Evolutionary conservation across 2,797 vertebrate species (phyloP).

Genomic region (Dromococcyx pavoninus): DNA sequence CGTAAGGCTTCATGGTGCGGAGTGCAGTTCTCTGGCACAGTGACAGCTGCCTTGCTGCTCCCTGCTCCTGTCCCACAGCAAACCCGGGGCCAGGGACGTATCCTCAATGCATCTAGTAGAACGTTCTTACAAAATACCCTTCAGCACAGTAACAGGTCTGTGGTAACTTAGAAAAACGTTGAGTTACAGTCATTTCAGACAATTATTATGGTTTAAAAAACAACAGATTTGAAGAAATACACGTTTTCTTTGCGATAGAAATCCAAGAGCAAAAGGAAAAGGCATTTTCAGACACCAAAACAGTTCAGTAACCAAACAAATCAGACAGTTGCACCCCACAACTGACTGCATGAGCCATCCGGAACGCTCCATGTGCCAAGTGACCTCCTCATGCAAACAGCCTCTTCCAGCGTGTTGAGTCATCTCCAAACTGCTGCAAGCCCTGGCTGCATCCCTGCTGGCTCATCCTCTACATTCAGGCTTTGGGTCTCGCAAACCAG

Average conservation of each 20-base stretch:
- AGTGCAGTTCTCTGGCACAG: neutral
- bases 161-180: neutral
- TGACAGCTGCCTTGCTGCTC: neutral
- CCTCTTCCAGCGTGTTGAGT: neutral
- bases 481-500: neutral
- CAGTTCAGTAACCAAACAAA: neutral
- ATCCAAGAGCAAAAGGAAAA: neutral
- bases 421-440: slow-evolving; percentile 21
- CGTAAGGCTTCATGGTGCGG: slow-evolving; percentile 27
- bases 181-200: slow-evolving; percentile 19
- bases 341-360: neutral
- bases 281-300: slow-evolving; percentile 26
- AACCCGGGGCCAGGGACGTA: neutral
- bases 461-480: neutral
- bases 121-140: neutral
- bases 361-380: neutral
- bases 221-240: slow-evolving; percentile 7
- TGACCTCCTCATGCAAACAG: neutral
- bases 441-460: neutral
- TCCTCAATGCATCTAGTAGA: slow-evolving; percentile 31
- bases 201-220: neutral
- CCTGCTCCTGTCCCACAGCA: neutral
- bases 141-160: neutral
- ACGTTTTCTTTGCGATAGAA: neutral
- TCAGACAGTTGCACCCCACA: neutral